These are phyloP conservation scores for Pelecanus crispus DNA, from an alignment of 2,113 vertebrate species.

Conservation along the genomic window DNA sequence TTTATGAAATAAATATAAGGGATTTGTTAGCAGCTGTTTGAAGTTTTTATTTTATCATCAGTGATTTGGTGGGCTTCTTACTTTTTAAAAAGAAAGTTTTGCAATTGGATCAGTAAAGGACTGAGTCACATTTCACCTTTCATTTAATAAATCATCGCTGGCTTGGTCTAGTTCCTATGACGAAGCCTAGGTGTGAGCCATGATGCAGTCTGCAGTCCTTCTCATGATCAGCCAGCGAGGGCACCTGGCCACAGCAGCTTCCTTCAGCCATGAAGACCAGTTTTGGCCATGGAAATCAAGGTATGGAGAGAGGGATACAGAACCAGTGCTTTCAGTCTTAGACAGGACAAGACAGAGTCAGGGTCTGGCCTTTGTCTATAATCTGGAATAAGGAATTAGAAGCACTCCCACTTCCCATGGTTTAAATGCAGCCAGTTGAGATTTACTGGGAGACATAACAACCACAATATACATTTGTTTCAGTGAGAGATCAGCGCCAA, in stretches of 20 bases:
- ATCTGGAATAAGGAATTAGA: not conserved
- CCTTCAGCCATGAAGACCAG: not conserved
- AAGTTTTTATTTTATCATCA: not conserved
- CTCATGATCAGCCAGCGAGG: rapidly evolving
- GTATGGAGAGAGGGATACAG: not conserved
- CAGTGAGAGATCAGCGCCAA: not conserved
- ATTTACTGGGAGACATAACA: not conserved
- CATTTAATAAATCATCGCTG: not conserved
- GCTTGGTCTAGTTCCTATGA: not conserved
- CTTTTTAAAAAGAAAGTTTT: not conserved
- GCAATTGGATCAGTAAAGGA: not conserved
- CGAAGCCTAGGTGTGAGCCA: not conserved
- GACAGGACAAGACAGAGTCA: not conserved
- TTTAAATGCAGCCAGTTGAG: not conserved
- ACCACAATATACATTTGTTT: not conserved
- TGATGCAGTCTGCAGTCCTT: not conserved
- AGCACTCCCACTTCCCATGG: not conserved
- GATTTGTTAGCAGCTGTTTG: not conserved
- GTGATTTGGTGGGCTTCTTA: not conserved
- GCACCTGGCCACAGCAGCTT: not conserved
- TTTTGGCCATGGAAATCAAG: not conserved
- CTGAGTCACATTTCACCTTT: not conserved
- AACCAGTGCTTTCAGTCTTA: not conserved
- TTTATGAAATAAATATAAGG: constrained; percentile 14
- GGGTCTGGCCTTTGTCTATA: not conserved